Evolutionary conservation across 2,797 vertebrate genomes (phyloP), one percentile per base, ranked within the genome.

Genomic region (Dicrostonyx torquatus): DNA sequence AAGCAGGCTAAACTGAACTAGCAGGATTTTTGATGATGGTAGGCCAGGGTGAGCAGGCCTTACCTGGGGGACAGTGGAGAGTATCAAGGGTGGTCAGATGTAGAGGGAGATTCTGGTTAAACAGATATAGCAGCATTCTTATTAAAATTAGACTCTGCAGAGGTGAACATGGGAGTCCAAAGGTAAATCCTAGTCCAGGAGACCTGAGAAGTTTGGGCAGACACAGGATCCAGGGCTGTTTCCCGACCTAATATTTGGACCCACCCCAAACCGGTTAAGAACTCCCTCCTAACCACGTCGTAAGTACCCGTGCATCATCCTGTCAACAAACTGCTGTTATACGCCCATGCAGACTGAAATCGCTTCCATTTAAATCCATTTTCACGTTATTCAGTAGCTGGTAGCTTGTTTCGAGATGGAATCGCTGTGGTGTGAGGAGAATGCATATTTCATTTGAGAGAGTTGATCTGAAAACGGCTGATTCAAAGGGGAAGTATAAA

Each of bases 341-440:
- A 58, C 86, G 45, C 85, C 34, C 64, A 72, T 37, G 3, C 48
- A 94, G 31, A 48, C 83, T 91, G 72, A 91, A 87, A 89, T 78
- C 50, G 89, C 70, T 13, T 83, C 40, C 29, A 83, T 80, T 95
- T 95, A 89, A 92, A 97, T 93, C 89, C 96, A 95, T 85, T 95
- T 80, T 53, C 91, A 95, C 87, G 76, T 97, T 96, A 95, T 91
- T 94, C 97, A 70, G 87, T 96, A 93, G 37, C n/a, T 97, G 73
- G 87, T 96, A 93, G 37, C n/a, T 95, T 53, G 64, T 97, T 96
- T 93, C 64, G 53, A 84, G 66, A 93, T 85, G 64, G 58, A 53
- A 83, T 79, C 82, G 40, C 72, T 97, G 53, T 62, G 83, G 86
- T 79, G n/a, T 94, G 37, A 82, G 80, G 97, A 97, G 96, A 89